phyloP scores from a whole-genome alignment of 1,140 invertebrate species.

The Tetramorium parvispinum region DNA sequence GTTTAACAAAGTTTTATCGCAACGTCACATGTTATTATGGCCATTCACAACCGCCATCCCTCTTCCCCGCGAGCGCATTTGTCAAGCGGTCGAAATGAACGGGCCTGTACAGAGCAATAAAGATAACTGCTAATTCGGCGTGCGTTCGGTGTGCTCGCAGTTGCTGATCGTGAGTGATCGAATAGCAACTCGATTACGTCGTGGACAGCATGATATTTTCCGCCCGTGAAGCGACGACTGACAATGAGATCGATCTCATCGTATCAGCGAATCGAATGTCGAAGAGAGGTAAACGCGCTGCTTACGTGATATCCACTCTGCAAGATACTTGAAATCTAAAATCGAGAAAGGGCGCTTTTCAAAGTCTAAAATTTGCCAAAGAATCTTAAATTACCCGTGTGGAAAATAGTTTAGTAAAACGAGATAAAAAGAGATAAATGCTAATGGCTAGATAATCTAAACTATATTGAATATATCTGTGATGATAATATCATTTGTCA shows the following conservation, averaged over 20 bases:
- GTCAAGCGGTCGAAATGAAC: slow-evolving; percentile 32
- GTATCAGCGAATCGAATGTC: not conserved
- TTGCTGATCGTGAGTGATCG: slow-evolving; percentile 19
- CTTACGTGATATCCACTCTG: not conserved
- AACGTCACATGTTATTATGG: slow-evolving; percentile 41
- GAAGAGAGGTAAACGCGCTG: not conserved
- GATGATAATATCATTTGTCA: too few species aligned
- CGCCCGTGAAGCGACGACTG: not conserved
- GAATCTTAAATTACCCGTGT: not conserved
- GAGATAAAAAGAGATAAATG: too few species aligned
- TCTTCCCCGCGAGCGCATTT: not conserved
- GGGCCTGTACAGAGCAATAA: not conserved
- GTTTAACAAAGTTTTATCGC: slow-evolving; percentile 46
- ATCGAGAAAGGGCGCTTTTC: not conserved
- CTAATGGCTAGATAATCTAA: too few species aligned
- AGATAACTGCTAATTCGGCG: slow-evolving; percentile 31
- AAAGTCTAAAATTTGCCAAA: not conserved
- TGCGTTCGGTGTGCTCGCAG: not conserved
- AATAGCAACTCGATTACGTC: not conserved
- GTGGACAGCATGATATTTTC: slow-evolving; percentile 16
- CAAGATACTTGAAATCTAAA: not conserved
- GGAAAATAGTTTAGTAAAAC: too few species aligned
- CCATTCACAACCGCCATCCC: not conserved
- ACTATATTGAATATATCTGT: too few species aligned
- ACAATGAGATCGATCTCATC: not conserved